Evolutionary conservation across 1,140 invertebrate genomes (phyloP).

Genomic region (Copidosoma floridanum): DNA sequence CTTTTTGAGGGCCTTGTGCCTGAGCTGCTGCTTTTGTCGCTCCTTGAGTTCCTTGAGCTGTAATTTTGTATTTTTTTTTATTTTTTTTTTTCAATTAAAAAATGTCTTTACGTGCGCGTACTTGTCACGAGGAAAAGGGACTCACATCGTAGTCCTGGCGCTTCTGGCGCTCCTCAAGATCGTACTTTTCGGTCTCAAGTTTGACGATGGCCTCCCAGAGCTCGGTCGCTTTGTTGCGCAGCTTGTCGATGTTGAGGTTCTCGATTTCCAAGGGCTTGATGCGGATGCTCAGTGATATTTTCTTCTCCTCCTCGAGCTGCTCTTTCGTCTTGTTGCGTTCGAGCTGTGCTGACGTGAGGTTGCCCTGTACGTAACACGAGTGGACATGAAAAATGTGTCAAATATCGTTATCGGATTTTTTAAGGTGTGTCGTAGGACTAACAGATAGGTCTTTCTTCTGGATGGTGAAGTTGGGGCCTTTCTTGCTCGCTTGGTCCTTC

Average conservation of each 20-base stretch:
- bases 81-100: no score
- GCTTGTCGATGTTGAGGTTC: conserved; percentile 72
- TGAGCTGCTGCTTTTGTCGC: conserved; percentile 94
- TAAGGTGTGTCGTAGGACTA: no score
- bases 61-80: no score
- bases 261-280: conserved; percentile 91
- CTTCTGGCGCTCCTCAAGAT: conserved; percentile 98
- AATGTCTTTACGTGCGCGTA: no score
- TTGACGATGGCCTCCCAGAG: conserved; percentile 93
- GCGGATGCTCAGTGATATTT: conserved; percentile 92
- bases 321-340: conserved; percentile 99
- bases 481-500: conserved; percentile 78
- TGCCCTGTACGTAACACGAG: conserved; percentile 74
- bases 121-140: no score
- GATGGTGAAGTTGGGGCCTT: conserved; percentile 90
- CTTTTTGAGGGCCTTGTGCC: conserved; percentile 94
- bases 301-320: conserved; percentile 98
- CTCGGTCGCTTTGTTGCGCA: conserved; percentile 88
- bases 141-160: conserved; percentile 99
- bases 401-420: no score
- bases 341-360: conserved; percentile 82
- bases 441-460: conserved; percentile 78
- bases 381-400: no score
- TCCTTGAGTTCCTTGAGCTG: conserved; percentile 97
- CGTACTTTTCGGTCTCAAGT: conserved; percentile 98